A percentile compares a stretch with the other conserved stretches of the same genome.
Conservation (phyloP, 2,113 vertebrate genomes). For the Brienomyrus longianalis region DNA sequence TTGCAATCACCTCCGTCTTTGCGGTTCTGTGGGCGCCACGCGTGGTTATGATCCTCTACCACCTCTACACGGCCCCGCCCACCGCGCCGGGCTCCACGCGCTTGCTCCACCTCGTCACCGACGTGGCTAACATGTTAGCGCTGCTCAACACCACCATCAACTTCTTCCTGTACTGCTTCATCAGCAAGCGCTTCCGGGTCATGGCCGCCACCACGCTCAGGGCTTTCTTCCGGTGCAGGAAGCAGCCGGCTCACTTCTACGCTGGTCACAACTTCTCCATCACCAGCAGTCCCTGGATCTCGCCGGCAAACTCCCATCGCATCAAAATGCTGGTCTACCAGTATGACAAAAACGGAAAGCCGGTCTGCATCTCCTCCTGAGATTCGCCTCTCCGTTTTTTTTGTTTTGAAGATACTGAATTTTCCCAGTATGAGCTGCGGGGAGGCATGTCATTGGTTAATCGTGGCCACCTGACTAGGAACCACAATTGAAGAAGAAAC, state of each 20-base stretch:
- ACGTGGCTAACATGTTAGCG: slow-evolving; percentile 90
- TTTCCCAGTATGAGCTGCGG: not conserved
- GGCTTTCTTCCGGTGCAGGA: slow-evolving; percentile 81
- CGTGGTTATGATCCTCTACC: slow-evolving; percentile 84
- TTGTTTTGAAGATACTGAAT: not conserved
- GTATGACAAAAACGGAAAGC: slow-evolving; percentile 89
- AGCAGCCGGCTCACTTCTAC: slow-evolving; percentile 78
- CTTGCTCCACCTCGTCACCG: slow-evolving; percentile 74
- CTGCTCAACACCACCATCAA: slow-evolving; percentile 93
- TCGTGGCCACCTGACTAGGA: not conserved
- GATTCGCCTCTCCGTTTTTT: not conserved
- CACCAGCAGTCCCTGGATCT: slow-evolving; percentile 97
- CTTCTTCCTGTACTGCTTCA: slow-evolving; percentile 98
- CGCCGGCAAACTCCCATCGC: slow-evolving; percentile 91
- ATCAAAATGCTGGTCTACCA: slow-evolving; percentile 98
- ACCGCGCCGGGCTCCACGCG: slow-evolving; percentile 65
- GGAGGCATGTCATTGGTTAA: not conserved
- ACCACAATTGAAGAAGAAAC: not conserved
- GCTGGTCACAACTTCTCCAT: slow-evolving; percentile 93
- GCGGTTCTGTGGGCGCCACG: slow-evolving; percentile 89
- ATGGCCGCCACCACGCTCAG: slow-evolving; percentile 83
- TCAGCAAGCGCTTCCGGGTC: slow-evolving; percentile 88
- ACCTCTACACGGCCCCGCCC: slow-evolving; percentile 79
- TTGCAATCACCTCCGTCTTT: slow-evolving; percentile 89
- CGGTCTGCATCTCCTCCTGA: slow-evolving; percentile 88